Evolutionary conservation across 2,113 vertebrate species (phyloP).

Genomic region (Cryptotis parvus): DNA sequence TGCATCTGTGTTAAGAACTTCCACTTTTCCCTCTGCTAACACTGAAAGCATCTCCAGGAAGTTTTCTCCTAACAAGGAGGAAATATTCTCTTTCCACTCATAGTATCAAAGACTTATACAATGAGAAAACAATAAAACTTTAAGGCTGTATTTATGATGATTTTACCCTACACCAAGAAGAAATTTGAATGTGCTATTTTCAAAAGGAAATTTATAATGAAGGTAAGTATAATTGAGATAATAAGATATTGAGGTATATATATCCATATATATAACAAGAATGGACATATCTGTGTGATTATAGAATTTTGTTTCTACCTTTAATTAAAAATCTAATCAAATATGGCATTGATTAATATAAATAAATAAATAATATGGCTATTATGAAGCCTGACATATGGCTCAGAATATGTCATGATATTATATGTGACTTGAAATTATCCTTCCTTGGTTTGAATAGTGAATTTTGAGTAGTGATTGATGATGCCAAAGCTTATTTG

Average conservation of each 20-base stretch:
- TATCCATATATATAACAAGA: background rate
- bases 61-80: conserved; percentile 42
- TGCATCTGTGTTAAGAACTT: conserved; percentile 62
- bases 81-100: conserved; percentile 46
- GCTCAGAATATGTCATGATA: background rate
- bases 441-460: background rate
- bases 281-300: background rate
- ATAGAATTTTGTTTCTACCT: conserved; percentile 34
- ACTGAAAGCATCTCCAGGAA: conserved; percentile 35
- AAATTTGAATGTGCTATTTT: background rate
- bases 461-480: background rate
- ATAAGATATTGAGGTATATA: background rate
- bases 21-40: conserved; percentile 9
- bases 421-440: conserved; percentile 1
- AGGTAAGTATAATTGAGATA: conserved; percentile 19
- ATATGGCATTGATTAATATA: too few relatives aligned
- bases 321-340: background rate
- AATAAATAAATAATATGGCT: too few relatives aligned
- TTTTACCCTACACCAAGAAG: conserved; percentile 20
- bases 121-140: conserved; percentile 50
- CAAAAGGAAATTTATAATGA: conserved; percentile 38
- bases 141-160: conserved; percentile 4
- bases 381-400: too few relatives aligned
- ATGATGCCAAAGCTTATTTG: background rate
- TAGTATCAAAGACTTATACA: conserved; percentile 16